Percentiles rank a stretch among this genome's conserved stretches.
Evolutionary conservation across 1,140 invertebrate species (phyloP).

Genomic region (Pogonomyrmex californicus): DNA sequence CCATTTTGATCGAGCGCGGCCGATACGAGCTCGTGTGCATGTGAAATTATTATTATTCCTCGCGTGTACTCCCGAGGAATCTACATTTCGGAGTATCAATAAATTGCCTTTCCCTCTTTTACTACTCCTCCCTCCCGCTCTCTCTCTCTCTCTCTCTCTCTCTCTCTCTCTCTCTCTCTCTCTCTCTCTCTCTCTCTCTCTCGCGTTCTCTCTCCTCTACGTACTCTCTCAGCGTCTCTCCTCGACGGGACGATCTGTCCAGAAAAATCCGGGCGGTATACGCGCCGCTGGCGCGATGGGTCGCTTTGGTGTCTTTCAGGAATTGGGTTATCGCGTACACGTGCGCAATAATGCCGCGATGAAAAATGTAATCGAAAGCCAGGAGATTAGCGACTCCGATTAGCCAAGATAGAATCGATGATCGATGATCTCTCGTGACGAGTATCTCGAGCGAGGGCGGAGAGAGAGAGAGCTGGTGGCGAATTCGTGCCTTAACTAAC

Average conservation of each 20-base stretch:
- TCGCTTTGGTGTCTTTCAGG: constrained; percentile 43
- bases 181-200: not conserved
- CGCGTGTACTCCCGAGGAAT: not conserved
- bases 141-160: not conserved
- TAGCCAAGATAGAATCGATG: constrained; percentile 39
- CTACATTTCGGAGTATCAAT: constrained; percentile 11
- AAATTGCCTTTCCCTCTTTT: not conserved
- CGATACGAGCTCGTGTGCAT: not conserved
- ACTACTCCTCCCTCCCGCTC: not conserved
- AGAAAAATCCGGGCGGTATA: constrained; percentile 56
- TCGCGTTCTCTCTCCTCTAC: not conserved
- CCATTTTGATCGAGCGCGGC: not conserved
- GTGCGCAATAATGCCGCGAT: not conserved
- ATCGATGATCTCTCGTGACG: constrained; percentile 19
- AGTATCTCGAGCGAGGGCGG: not conserved
- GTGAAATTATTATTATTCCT: not conserved
- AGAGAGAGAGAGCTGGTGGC: not conserved
- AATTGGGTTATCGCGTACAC: constrained; percentile 50
- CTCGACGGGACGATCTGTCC: constrained; percentile 10
- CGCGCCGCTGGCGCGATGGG: constrained; percentile 45
- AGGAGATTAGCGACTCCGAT: constrained; percentile 24
- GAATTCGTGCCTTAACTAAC: constrained; percentile 11
- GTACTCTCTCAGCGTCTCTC: not conserved
- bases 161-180: not conserved
- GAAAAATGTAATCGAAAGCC: constrained; percentile 5